These are phyloP conservation scores for Saguinus midas DNA, from an alignment of 2,113 vertebrate genomes.

Conservation along the genomic window DNA sequence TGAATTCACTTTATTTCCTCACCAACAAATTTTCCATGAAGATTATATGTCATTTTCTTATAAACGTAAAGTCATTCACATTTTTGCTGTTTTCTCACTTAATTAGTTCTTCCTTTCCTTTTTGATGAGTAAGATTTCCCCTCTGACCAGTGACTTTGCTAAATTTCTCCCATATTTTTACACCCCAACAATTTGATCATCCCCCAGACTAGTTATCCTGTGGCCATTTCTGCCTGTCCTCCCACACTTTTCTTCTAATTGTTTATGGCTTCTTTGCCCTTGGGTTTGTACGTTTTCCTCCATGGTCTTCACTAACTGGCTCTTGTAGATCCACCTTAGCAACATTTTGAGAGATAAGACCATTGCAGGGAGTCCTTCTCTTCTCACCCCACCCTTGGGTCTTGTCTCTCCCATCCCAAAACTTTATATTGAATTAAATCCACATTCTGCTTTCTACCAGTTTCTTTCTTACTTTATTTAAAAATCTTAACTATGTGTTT, in stretches of 20 bases:
- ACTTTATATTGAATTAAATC: background rate
- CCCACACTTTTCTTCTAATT: background rate
- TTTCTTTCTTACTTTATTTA: conserved; percentile 14
- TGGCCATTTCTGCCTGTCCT: background rate
- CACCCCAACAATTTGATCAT: background rate
- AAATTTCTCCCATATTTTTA: background rate
- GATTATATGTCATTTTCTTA: background rate
- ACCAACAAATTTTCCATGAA: background rate
- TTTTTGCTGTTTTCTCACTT: conserved; percentile 14
- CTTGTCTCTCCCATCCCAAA: background rate
- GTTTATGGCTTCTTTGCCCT: background rate
- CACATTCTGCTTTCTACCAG: background rate
- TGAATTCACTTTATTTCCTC: background rate
- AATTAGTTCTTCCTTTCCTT: background rate
- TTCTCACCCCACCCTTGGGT: background rate
- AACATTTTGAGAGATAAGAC: background rate
- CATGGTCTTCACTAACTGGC: background rate
- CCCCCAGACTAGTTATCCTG: background rate
- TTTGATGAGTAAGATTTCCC: background rate
- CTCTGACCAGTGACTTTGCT: background rate
- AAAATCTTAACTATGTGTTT: background rate
- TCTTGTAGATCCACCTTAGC: background rate
- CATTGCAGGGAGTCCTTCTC: background rate
- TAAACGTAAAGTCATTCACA: background rate
- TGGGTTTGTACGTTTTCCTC: background rate